These are phyloP conservation scores for Xylocopa sonorina DNA, from an alignment of 1,140 invertebrate species.

Conservation along the genomic window DNA sequence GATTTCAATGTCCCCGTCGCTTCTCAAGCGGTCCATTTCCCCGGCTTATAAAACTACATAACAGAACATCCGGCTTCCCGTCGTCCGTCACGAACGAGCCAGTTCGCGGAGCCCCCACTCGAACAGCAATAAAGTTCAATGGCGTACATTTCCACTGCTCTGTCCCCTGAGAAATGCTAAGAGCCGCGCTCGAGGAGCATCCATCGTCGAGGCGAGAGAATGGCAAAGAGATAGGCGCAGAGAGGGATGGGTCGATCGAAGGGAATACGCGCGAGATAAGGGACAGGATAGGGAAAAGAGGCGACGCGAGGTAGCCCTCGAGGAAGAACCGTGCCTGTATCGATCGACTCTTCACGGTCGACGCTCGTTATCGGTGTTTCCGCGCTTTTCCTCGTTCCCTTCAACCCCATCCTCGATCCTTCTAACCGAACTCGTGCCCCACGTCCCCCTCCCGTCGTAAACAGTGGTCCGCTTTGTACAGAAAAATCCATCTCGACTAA, in stretches of 20 bases:
- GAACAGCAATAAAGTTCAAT: constrained; percentile 46
- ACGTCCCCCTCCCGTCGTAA: not conserved
- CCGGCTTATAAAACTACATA: not conserved
- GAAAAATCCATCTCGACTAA: constrained; percentile 19
- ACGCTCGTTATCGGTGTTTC: constrained; percentile 61
- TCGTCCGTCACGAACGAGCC: not conserved
- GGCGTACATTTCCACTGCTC: constrained; percentile 48
- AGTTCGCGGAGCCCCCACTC: constrained; percentile 14
- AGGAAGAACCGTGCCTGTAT: constrained; percentile 51
- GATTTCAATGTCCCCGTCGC: too few relatives aligned
- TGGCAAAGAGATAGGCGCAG: not conserved
- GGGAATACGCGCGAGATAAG: constrained; percentile 21
- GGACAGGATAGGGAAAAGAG: constrained; percentile 37
- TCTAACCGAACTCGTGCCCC: not conserved
- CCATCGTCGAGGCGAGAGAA: constrained; percentile 37
- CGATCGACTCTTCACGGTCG: constrained; percentile 61
- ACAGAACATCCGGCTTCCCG: not conserved
- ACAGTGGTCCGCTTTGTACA: not conserved
- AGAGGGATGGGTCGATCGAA: not conserved
- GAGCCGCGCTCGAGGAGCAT: constrained; percentile 35
- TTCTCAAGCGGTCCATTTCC: too few relatives aligned
- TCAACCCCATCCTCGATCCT: constrained; percentile 28
- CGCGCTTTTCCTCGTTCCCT: constrained; percentile 56
- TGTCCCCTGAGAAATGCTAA: constrained; percentile 28
- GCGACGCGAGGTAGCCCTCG: constrained; percentile 29